phyloP scores from a whole-genome alignment of 1,140 invertebrate genomes.

The Drosophila burlai region DNA sequence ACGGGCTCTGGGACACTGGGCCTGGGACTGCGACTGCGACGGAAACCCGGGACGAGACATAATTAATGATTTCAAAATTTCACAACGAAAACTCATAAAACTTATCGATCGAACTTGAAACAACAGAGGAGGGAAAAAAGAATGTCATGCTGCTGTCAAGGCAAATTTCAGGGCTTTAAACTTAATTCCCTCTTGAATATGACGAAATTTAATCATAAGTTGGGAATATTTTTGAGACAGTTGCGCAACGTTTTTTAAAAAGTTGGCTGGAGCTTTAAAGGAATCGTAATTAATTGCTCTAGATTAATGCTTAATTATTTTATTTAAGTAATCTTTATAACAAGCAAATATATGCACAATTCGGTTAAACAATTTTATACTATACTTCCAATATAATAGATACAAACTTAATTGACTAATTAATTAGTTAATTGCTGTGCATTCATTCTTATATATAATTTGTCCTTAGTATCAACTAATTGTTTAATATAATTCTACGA shows the following conservation, averaged over 20 bases:
- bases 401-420: background rate
- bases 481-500: background rate
- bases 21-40: slow-evolving; percentile 1
- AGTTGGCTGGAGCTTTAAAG: too few relatives aligned
- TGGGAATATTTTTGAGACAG: background rate
- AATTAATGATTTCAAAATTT: slow-evolving; percentile 79
- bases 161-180: slow-evolving; percentile 16
- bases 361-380: background rate
- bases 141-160: slow-evolving; percentile 37
- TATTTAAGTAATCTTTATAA: background rate
- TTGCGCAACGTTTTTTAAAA: background rate
- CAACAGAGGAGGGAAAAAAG: slow-evolving; percentile 22
- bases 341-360: background rate
- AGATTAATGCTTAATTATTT: background rate
- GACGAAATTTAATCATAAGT: background rate
- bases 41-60: slow-evolving; percentile 32
- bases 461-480: background rate
- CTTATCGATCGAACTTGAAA: slow-evolving; percentile 58
- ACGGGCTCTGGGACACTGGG: slow-evolving; percentile 5
- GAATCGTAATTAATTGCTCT: too few relatives aligned
- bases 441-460: background rate
- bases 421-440: background rate
- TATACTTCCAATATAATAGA: background rate
- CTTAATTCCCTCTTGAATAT: background rate
- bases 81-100: slow-evolving; percentile 60